Evolutionary conservation across 35 echinoderm and acorn worm species (phyloP).

Genomic region (Acanthaster planci): DNA sequence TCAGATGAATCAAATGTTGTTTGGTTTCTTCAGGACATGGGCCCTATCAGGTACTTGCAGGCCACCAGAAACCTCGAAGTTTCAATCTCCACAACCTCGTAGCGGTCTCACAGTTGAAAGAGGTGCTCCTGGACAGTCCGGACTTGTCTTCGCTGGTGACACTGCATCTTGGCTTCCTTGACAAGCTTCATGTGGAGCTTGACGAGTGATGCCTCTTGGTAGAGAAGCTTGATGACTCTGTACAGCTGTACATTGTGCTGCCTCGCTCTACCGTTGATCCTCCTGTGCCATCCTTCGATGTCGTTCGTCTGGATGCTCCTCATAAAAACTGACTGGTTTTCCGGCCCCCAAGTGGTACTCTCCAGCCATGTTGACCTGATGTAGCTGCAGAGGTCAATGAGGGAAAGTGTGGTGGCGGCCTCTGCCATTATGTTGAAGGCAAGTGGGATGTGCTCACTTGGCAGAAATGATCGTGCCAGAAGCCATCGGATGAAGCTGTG

Average conservation of each 20-base stretch:
- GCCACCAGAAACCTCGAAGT: no score
- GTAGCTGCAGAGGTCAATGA: conserved; percentile 23
- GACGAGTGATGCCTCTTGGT: no score
- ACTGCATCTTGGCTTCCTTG: no score
- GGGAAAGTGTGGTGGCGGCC: neutral
- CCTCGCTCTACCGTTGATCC: conserved; percentile 18
- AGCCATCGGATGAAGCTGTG: conserved; percentile 10
- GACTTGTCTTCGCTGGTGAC: no score
- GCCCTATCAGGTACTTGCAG: no score
- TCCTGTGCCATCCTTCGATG: conserved; percentile 37
- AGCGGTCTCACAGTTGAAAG: no score
- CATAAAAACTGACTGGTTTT: conserved; percentile 22
- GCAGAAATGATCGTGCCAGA: conserved; percentile 2
- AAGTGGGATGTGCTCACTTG: conserved; percentile 30
- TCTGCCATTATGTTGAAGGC: conserved; percentile 20
- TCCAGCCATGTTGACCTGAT: conserved; percentile 10
- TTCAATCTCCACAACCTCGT: no score
- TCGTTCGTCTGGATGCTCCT: conserved; percentile 39
- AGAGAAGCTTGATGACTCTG: no score
- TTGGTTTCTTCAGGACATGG: no score
- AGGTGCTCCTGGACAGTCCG: no score
- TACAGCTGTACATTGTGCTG: neutral
- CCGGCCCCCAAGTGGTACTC: conserved; percentile 8
- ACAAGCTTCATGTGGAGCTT: no score
- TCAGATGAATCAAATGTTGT: no score